Evolutionary conservation across 2,888 invertebrate genomes (phyloP), one percentile per base, ranked within the genome.

Genomic region (Lacanobia oleracea): DNA sequence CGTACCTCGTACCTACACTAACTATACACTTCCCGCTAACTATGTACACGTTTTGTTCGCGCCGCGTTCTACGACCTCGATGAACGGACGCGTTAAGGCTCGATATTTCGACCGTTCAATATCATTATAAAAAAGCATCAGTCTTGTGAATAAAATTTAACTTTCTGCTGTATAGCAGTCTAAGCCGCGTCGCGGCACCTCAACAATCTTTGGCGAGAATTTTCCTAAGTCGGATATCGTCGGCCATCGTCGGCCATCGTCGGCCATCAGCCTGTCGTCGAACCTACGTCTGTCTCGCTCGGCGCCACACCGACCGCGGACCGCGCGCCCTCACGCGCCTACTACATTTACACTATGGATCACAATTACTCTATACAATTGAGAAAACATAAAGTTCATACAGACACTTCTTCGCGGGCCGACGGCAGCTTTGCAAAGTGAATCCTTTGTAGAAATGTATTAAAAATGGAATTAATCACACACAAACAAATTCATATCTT

Each of bases 41-140:
- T 93, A 95, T 94, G 84, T 94, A 93, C 94, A 94, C 33, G 70
- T 76, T 91, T 91, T 89, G 92, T 91, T 90, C 92, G 87, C 87
- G 83, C 61, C 79, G 78, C 82, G 77, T 74, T 80, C 82, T 79
- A 81, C 81, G 75, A 68, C 82, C 69, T 63, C 72, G 61, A 45
- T 76, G 86, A 82, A 81, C 87, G 79, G 82, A 78, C 88, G 86
- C 87, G 82, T 81, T 86, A 86, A 86, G 84, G 87, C 88, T 86
- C 86, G 86, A 86, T 76, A 83, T 79, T 77, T 78, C 85, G 86
- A 85, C 88, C 85, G 86, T 83, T 83, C 88, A 91, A 92, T 92
- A 93, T 93, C 93, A 91, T 94, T 92, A 94, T 94, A 95, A 94
- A 94, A 89, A 94, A 91, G 91, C 91, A 94, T 95, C 95, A 95